Evolutionary conservation across 2,113 vertebrate genomes (phyloP).

Genomic region (Chlamydotis undulata): DNA sequence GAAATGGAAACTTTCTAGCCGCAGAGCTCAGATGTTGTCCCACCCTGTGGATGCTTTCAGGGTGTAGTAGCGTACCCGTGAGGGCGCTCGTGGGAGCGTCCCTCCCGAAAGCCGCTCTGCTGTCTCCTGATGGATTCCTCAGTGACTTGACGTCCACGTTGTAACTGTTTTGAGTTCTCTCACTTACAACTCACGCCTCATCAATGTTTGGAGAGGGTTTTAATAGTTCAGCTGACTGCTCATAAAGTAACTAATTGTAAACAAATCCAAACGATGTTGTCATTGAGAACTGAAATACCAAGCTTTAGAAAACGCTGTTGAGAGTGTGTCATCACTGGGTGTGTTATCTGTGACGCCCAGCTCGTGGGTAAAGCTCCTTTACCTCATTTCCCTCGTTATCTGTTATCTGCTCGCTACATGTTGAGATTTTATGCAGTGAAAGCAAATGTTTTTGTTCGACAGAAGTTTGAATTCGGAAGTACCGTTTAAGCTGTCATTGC

Average conservation of each 20-base stretch:
- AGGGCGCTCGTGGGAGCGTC: neutral
- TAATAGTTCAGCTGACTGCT: neutral
- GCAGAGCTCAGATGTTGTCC: neutral
- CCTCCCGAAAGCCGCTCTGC: neutral
- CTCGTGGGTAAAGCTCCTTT: neutral
- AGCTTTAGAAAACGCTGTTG: neutral
- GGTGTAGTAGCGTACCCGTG: neutral
- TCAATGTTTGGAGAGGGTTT: neutral
- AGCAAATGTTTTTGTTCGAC: neutral
- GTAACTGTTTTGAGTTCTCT: neutral
- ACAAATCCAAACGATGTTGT: neutral
- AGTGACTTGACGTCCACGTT: neutral
- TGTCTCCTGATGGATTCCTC: neutral
- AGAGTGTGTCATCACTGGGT: neutral
- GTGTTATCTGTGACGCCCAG: neutral
- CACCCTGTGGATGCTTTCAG: neutral
- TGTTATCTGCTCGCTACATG: neutral
- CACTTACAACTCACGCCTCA: neutral
- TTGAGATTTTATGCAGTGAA: neutral
- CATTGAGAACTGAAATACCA: neutral
- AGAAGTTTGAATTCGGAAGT: neutral
- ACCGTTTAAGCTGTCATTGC: neutral
- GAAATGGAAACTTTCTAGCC: accelerated
- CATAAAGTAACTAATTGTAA: neutral
- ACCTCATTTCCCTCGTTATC: neutral